Base-by-base conservation (phyloP, 2,888 invertebrate species). In the Tenthredo scrophulariae region DNA sequence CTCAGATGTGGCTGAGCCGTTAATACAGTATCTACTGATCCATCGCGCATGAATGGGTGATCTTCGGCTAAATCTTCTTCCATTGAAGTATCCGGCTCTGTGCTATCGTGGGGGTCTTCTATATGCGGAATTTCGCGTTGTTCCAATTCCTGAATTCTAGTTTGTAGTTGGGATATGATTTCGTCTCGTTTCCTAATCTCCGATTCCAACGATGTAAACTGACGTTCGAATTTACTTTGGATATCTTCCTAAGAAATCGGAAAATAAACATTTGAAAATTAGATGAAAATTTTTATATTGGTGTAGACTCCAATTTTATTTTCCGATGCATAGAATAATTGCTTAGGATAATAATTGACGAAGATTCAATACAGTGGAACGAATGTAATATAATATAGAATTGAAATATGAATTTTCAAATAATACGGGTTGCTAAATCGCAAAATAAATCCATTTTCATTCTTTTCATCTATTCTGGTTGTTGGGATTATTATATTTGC, bases 121-220 rank as follows among this genome's bases (percentile, higher is more conserved):
- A 84, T 79, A 0, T 80, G 85, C 6, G 83, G 86, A 7, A 85
- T 33, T 10, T 91, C 89, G 3, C 86, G 87, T 79, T 88, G 93
- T 91, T 97, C 96, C 88, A 97, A 91, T 91, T 97, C 96, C 92
- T 95, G 95, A 89, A 97, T 96, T 90, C 97, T 94, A 88, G 95
- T 94, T 92, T 97, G 97, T 65, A 98, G 94, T 91, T 97, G 96
- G 83, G 95, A 95, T 89, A 98, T 98, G 86, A 97, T 96, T 90
- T 96, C 96, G 91, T 98, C 97, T 58, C 97, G 95, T 90, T 96
- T 96, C 50, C 95, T 94, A n/a, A 98, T 96, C 93, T 98, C 98
- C 86, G 96, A 95, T 93, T 97, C 97, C 92, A 98, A 94, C 87
- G 95, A 96, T 86, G 96, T 95, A 91, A 97, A 97, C 85, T 97